Evolutionary conservation across 2,113 vertebrate species (phyloP).

Genomic region (Scophthalmus maximus): DNA sequence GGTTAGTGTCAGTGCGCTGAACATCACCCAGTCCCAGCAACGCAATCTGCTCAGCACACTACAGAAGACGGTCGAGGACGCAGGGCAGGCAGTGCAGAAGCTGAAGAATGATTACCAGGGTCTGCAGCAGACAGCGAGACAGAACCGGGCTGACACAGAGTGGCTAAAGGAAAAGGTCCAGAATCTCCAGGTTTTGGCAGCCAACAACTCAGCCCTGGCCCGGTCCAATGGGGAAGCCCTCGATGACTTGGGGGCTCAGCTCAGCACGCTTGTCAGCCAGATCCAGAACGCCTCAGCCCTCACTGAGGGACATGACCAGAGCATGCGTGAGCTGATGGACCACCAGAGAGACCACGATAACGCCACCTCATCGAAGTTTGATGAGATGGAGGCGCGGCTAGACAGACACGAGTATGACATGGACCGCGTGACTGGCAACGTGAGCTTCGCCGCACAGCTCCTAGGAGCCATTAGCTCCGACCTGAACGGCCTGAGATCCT

Average conservation of each 20-base stretch:
- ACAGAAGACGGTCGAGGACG: conserved; percentile 93
- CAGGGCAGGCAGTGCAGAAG: conserved; percentile 90
- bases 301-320: conserved; percentile 90
- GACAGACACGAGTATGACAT: conserved; percentile 90
- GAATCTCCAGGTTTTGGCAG: conserved; percentile 89
- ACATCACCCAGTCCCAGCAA: conserved; percentile 93
- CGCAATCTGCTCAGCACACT: conserved; percentile 86
- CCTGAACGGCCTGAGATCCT: conserved; percentile 92
- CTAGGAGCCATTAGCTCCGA: conserved; percentile 90
- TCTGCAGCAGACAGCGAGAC: conserved; percentile 91
- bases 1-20: conserved; percentile 89
- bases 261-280: conserved; percentile 88
- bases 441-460: conserved; percentile 92
- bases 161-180: conserved; percentile 96
- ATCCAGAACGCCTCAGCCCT: conserved; percentile 90
- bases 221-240: conserved; percentile 92
- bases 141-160: conserved; percentile 88
- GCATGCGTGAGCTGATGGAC: conserved; percentile 92
- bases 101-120: conserved; percentile 95
- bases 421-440: conserved; percentile 91
- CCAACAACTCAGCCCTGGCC: conserved; percentile 91
- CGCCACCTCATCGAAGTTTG: conserved; percentile 88
- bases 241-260: conserved; percentile 91
- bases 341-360: conserved; percentile 91
- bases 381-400: conserved; percentile 87